Base-by-base conservation (phyloP, 2,797 vertebrate species). In the Merluccius polli region DNA sequence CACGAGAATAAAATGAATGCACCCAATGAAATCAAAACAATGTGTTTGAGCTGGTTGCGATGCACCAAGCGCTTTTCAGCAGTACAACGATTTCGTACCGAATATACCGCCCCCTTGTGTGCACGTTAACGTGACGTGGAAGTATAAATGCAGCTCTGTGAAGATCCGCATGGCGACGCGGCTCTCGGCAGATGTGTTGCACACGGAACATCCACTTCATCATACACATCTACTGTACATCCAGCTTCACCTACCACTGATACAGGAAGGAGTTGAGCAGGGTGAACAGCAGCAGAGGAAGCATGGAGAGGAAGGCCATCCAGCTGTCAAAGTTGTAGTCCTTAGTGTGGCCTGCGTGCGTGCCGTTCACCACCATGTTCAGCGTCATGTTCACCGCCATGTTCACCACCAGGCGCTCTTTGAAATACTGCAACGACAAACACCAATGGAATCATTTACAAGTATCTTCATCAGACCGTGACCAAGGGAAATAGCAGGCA, bases 191-290 rank as follows among this genome's bases (percentile, higher is more conserved):
- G n/a, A n/a, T n/a, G n/a, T n/a, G n/a, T n/a, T n/a, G n/a, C n/a
- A n/a, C n/a, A n/a, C n/a, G n/a, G n/a, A n/a, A n/a, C n/a, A n/a
- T n/a, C n/a, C n/a, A n/a, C n/a, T n/a, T n/a, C n/a, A n/a, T n/a
- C n/a, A n/a, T n/a, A n/a, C n/a, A n/a, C n/a, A n/a, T n/a, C n/a
- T n/a, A 31, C 29, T 15, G 29, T 3, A 18, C 5, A 16, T 18
- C 29, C 5, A 7, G 27, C 27, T 69, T 10, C 4, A 67, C 63
- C 0, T 18, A 97, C 96, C 95, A 91, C 73, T 93, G 95, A 82
- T 97, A 97, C 29, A 97, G 92, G 85, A 96, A 87, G 79, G 96
- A 97, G 90, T 96, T 97, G 83, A 97, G 95, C 35, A 96, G 89
- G 0, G 96, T 97, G 89, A 96, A 97, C 4, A 97, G 88, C 78